Base-by-base conservation (phyloP, 2,113 vertebrate species). In the Ploceus nigricollis region DNA sequence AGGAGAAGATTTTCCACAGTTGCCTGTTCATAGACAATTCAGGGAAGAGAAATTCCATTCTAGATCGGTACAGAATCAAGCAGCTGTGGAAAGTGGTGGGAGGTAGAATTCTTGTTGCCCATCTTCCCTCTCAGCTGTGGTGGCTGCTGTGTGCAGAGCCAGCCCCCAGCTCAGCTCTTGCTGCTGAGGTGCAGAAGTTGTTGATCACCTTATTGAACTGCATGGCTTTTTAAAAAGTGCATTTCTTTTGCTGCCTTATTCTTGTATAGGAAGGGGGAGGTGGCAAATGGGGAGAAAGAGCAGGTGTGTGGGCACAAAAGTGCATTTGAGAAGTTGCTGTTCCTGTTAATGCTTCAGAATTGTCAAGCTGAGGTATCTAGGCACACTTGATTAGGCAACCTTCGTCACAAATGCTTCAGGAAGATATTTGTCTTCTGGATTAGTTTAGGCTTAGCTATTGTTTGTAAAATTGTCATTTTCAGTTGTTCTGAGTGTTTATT, bases 41-140 rank as follows among this genome's bases (percentile, higher is more conserved):
- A 19, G 68, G 72, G 42, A 57, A 33, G 40, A 77, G n/a, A 48
- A 91, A 13, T 5, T 86, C n/a, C 12, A 2, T 82, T 72, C 39
- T 50, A 23, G 57, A 19, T 54, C 44, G 40, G 15, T 42, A 28
- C 19, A 56, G 63, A 70, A 28, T 57, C 18, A 7, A 25, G 47
- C 3, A 24, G 18, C 53, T 57, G 57, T 51, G 61, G 44, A 23
- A 58, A 35, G 33, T 3, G 3, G 31, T 6, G 64, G 42, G 42
- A 47, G 61, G 40, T 48, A 61, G 66, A n/a, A 33, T 51, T 51
- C 21, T 53, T 65, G 35, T 31, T 1, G 1, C 11, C 23, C 1
- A 0, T 18, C 56, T 50, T 56, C 27, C 23, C 31, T 39, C 22
- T 75, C 2, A 1, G 27, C n/a, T 71, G 25, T 5, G 21, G 4